These are phyloP conservation scores for Drosophila koepferae DNA, from an alignment of 2,888 invertebrate genomes.

Conservation along the genomic window DNA sequence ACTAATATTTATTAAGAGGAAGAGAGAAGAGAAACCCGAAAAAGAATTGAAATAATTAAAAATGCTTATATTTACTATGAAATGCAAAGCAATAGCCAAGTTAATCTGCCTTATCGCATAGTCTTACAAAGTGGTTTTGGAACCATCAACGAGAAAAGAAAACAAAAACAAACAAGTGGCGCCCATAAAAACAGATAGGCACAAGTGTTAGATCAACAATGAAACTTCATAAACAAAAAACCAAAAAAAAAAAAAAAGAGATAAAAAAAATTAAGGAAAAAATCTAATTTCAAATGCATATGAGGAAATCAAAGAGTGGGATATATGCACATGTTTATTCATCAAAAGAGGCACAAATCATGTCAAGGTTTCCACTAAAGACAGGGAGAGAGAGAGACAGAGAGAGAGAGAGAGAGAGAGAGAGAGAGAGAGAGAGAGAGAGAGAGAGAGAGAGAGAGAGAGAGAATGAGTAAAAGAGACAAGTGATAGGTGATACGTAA, in stretches of 20 bases:
- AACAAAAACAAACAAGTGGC: constrained; percentile 44
- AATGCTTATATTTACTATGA: not conserved
- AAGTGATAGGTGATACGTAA: not conserved
- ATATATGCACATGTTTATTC: constrained; percentile 18
- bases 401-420: not conserved
- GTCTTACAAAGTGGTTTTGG: constrained; percentile 19
- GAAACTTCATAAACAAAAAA: constrained; percentile 29
- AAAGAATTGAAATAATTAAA: not conserved
- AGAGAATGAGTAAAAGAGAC: not conserved
- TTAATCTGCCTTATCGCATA: constrained; percentile 28
- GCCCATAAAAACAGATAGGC: constrained; percentile 48
- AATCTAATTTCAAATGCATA: constrained; percentile 21
- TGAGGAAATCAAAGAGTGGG: constrained; percentile 33
- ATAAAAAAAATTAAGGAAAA: constrained; percentile 5
- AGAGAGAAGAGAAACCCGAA: too few relatives aligned
- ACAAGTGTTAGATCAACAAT: constrained; percentile 50
- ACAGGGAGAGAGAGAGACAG: not conserved
- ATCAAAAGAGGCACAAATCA: constrained; percentile 35
- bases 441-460: not conserved
- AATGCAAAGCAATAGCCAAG: constrained; percentile 7
- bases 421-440: not conserved
- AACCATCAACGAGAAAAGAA: constrained; percentile 6
- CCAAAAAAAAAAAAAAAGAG: constrained; percentile 6
- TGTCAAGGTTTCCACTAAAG: constrained; percentile 47
- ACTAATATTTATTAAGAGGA: too few relatives aligned